These are phyloP conservation scores for Hydrophis major DNA, from an alignment of 2,797 vertebrate genomes.

Conservation along the genomic window DNA sequence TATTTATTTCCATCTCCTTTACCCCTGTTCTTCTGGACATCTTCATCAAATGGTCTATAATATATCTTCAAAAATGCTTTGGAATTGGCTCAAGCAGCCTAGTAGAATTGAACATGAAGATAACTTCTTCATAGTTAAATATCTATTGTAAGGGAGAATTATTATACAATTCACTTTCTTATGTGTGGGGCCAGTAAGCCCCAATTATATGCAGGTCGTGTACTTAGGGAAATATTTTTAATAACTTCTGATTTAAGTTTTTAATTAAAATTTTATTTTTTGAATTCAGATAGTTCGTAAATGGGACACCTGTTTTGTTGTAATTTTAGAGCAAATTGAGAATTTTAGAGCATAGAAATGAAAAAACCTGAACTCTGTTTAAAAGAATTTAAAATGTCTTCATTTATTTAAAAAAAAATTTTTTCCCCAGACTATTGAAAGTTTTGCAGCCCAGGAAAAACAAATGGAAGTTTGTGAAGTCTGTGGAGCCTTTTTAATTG, in stretches of 20 bases:
- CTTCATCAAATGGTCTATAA: not conserved
- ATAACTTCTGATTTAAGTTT: not conserved
- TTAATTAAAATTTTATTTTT: not conserved
- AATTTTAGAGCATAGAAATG: not conserved
- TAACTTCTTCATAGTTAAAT: not conserved
- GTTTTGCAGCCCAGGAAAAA: constrained; percentile 98
- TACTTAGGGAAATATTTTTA: not conserved
- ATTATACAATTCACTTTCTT: not conserved
- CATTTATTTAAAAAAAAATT: not conserved
- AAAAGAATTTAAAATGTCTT: not conserved
- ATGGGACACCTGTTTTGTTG: not conserved
- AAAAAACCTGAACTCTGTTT: not conserved
- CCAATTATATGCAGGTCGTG: not conserved
- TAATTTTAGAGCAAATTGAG: not conserved
- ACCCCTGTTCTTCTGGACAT: not conserved
- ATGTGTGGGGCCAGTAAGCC: not conserved
- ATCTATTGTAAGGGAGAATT: not conserved
- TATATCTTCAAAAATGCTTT: not conserved
- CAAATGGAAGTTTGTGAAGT: constrained; percentile 99
- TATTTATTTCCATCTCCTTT: not conserved
- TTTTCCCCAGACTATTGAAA: constrained; percentile 89
- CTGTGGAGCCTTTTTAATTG: constrained; percentile 97
- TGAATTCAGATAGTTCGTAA: constrained; percentile 1
- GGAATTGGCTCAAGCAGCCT: not conserved
- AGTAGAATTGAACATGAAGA: not conserved